Percentiles rank a stretch among this genome's conserved stretches.
phyloP scores from a whole-genome alignment of 1,140 invertebrate genomes.

The Drosophila pectinifera region DNA sequence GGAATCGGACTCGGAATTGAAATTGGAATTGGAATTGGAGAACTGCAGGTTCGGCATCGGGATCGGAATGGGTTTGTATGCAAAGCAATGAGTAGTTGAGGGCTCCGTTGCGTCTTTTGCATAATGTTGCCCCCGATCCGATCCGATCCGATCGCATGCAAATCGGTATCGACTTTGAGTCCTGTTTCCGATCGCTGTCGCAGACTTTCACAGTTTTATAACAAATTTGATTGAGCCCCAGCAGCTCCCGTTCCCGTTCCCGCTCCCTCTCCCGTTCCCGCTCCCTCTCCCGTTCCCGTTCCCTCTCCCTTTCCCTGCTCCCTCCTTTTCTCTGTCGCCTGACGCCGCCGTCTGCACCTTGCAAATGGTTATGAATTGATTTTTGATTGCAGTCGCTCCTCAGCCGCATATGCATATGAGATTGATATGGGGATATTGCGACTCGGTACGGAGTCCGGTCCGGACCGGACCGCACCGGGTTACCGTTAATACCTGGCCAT shows the following conservation, averaged over 20 bases:
- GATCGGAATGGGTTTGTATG: slow-evolving; percentile 60
- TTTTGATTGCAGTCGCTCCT: slow-evolving; percentile 73
- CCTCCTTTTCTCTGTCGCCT: slow-evolving; percentile 30
- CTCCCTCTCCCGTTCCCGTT: background rate
- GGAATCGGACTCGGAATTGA: slow-evolving; percentile 17
- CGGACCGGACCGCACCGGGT: background rate
- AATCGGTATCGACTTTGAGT: slow-evolving; percentile 74
- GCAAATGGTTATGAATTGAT: slow-evolving; percentile 84
- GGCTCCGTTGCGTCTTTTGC: slow-evolving; percentile 46
- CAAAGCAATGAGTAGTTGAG: slow-evolving; percentile 26
- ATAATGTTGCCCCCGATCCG: slow-evolving; percentile 50
- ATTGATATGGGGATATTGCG: slow-evolving; percentile 28
- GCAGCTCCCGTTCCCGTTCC: background rate
- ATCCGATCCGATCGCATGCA: slow-evolving; percentile 58
- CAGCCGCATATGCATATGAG: slow-evolving; percentile 50
- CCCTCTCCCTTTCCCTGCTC: slow-evolving; percentile 1
- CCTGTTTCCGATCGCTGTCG: slow-evolving; percentile 81
- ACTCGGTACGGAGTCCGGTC: background rate
- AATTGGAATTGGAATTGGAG: background rate
- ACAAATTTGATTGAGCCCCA: slow-evolving; percentile 82
- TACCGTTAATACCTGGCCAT: slow-evolving; percentile 51
- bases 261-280: no score
- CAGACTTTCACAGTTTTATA: slow-evolving; percentile 83
- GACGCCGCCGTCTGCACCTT: slow-evolving; percentile 69
- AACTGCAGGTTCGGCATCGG: background rate